Percentiles rank a stretch among this genome's conserved stretches.
These are phyloP conservation scores for Protaetia brevitarsis DNA, from an alignment of 1,140 invertebrate species.

Conservation along the genomic window DNA sequence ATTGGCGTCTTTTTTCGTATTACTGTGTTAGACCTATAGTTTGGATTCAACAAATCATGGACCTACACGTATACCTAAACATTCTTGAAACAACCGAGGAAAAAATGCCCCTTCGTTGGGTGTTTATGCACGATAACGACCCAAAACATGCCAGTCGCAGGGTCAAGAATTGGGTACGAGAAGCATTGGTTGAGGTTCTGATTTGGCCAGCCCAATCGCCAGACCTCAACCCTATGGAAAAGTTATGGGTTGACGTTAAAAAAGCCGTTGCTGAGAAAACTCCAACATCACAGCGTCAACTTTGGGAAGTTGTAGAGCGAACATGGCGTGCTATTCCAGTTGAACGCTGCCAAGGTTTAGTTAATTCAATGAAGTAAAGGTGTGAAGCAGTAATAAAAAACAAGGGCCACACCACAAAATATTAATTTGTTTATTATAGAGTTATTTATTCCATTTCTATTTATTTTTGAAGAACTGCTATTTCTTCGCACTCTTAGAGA, in stretches of 20 bases:
- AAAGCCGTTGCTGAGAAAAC: background rate
- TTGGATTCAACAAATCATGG: constrained; percentile 32
- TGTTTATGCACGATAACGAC: constrained; percentile 40
- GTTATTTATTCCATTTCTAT: no score
- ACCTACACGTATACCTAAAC: constrained; percentile 28
- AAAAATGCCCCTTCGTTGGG: constrained; percentile 35
- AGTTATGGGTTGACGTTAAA: constrained; percentile 33
- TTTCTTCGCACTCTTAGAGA: no score
- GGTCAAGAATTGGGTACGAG: constrained; percentile 30
- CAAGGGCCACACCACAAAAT: no score
- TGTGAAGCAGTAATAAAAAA: no score
- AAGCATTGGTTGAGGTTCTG: constrained; percentile 34
- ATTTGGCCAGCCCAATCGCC: constrained; percentile 41
- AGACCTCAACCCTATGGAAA: constrained; percentile 45
- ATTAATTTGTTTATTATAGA: no score
- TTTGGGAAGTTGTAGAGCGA: background rate
- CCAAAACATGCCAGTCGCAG: constrained; percentile 37
- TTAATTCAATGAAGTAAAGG: no score
- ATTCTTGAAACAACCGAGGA: constrained; percentile 30
- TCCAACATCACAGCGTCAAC: background rate
- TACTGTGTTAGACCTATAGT: constrained; percentile 31
- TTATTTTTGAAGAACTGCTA: no score
- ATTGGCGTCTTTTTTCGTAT: constrained; percentile 37
- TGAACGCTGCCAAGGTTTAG: no score
- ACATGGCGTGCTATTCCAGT: no score